These are phyloP conservation scores for Cheracebus regulus DNA, from an alignment of 2,797 vertebrate genomes.

Conservation along the genomic window DNA sequence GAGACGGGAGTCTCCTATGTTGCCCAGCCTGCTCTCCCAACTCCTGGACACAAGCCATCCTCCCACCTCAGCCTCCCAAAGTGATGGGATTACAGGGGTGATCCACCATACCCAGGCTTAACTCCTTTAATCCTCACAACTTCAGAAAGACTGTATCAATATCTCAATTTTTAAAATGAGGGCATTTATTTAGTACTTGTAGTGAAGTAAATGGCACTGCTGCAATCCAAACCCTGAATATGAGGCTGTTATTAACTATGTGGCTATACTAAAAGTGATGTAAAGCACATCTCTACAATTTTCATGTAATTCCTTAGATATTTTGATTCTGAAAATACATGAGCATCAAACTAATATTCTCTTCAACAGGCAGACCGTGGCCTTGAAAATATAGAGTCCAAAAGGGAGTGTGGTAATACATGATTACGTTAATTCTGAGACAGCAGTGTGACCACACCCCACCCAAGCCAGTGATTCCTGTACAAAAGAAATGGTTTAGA, in stretches of 20 bases:
- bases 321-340: neutral
- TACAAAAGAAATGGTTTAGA: slow-evolving; percentile 18
- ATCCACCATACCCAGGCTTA: neutral
- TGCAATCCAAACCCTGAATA: neutral
- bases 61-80: neutral
- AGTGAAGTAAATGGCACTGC: neutral
- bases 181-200: neutral
- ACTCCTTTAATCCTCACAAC: neutral
- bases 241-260: neutral
- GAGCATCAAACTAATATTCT: slow-evolving; percentile 11
- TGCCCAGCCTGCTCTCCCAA: neutral
- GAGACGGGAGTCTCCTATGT: neutral
- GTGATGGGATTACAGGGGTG: neutral
- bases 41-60: neutral
- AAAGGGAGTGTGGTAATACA: neutral
- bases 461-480: slow-evolving; percentile 4
- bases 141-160: neutral
- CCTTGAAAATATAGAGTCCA: slow-evolving; percentile 13
- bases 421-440: neutral
- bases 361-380: neutral
- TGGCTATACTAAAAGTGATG: neutral
- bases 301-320: neutral
- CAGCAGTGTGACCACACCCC: neutral
- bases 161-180: neutral
- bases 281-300: neutral